Base-by-base conservation (phyloP, 2,888 invertebrate genomes). In the Volucella zonaria region DNA sequence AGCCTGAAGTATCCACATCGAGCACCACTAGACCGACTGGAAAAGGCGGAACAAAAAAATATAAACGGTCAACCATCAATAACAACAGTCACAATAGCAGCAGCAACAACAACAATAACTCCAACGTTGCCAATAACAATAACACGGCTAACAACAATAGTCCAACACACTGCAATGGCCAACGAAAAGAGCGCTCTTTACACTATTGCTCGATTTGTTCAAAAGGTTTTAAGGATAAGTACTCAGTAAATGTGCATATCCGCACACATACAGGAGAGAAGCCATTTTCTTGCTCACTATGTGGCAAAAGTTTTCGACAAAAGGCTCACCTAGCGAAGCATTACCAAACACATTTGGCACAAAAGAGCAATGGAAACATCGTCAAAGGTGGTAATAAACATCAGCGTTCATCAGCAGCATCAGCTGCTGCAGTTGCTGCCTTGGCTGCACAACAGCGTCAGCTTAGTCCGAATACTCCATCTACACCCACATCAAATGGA, bases 251-350 rank as follows among this genome's bases (percentile, higher is more conserved):
- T 91, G 99, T 99, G 59, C 99, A 99, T 92, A 97, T 99, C 88
- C 94, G 99, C 88, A 99, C 99, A 38, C 99, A 99, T 91, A 99
- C 99, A 0, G 99, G 98, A 0, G 99, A 99, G 92, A 99, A 99
- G 90, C 99, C 99, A 0, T 99, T 99, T 92, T 95, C 96, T 45
- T 99, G 99, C 91, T 96, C 96, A 15, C 94, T 98, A 76, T 99
- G 99, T 91, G 97, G 97, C 87, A 98, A 97, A 92, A 96, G 96
- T 89, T 97, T 97, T 92, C 94, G 97, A 62, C 97, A 97, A 91
- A 97, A 97, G 90, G 97, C 97, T 0, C 97, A 97, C 89, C 93
- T 97, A 88, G 97, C 97, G 81, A 97, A 97, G 91, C 97, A 97
- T 92, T 97, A 97, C 90, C 97, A 97, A 93, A 97, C 97, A 83